Evolutionary conservation across 2,888 invertebrate genomes (phyloP).

Genomic region (Melieria omissa): DNA sequence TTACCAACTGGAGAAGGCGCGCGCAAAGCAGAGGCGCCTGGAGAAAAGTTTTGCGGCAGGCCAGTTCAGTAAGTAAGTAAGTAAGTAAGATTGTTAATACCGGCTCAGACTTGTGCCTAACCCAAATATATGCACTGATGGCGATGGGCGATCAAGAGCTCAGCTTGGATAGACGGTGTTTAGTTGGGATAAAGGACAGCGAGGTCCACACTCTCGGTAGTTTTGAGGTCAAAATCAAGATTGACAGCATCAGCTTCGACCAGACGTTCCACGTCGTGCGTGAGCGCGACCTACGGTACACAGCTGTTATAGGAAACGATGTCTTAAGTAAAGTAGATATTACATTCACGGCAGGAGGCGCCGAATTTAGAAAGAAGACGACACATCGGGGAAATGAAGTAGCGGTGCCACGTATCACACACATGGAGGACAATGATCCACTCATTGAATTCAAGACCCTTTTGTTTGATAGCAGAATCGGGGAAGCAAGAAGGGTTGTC

Average conservation of each 20-base stretch:
- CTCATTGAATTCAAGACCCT: not conserved
- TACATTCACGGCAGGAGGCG: not conserved
- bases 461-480: not conserved
- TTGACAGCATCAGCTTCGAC: not conserved
- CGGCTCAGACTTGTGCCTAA: slow-evolving; percentile 8
- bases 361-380: not conserved
- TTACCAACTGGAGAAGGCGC: no score
- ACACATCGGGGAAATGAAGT: no score
- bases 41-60: no score
- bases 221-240: not conserved
- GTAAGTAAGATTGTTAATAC: slow-evolving; percentile 11
- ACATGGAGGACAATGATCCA: not conserved
- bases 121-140: not conserved
- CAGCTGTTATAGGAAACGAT: slow-evolving; percentile 8
- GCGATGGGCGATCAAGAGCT: not conserved
- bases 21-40: no score
- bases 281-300: not conserved
- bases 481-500: not conserved
- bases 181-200: not conserved
- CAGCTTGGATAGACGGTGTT: not conserved
- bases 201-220: not conserved
- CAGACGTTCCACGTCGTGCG: not conserved
- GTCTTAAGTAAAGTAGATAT: not conserved
- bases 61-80: no score
- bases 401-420: not conserved